Base-by-base conservation (phyloP, 2,888 invertebrate species). In the Andrena bucephala region DNA sequence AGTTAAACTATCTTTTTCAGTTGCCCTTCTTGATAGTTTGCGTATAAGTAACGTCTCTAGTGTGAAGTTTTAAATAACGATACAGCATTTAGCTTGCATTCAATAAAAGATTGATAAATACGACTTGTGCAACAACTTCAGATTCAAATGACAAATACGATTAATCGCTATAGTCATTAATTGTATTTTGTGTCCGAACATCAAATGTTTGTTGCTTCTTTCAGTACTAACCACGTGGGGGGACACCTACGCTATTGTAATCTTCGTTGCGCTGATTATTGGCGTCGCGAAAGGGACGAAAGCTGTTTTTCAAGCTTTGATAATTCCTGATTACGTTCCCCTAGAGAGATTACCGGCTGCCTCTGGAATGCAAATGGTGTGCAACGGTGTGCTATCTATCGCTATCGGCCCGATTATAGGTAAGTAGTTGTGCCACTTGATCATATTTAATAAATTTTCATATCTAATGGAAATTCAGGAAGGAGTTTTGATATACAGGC, bases 241-340 rank as follows among this genome's bases (percentile, higher is more conserved):
- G 94, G 95, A 95, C 0, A 96, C 96, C 36, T 97, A 96, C 95
- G 95, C 95, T 6, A 95, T 95, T 52, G 94, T 97, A 2, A 95
- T 97, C 95, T 88, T 96, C 3, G 96, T 97, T 96, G 94, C 97
- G 75, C 96, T 97, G 0, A 96, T 97, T 70, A 96, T 97, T 91
- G 97, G 97, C 20, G 96, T 97, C 94, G 96, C 97, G 93, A 95
- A 97, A 82, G 97, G 97, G 78, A 96, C 97, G 91, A 97, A 97
- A 33, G 95, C 97, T 65, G 97, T 97, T 89, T 97, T 97, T 94
- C 96, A 97, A 92, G 96, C 97, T 27, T 95, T 97, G 13, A 96
- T 97, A 20, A 96, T 97, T 89, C 97, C 97, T 0, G 97, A 97
- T 94, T 96, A 96, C 89, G 96, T 96, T 85, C 96, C 97, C 0